These are phyloP conservation scores for Zalophus californianus DNA, from an alignment of 2,797 vertebrate species.

Conservation along the genomic window DNA sequence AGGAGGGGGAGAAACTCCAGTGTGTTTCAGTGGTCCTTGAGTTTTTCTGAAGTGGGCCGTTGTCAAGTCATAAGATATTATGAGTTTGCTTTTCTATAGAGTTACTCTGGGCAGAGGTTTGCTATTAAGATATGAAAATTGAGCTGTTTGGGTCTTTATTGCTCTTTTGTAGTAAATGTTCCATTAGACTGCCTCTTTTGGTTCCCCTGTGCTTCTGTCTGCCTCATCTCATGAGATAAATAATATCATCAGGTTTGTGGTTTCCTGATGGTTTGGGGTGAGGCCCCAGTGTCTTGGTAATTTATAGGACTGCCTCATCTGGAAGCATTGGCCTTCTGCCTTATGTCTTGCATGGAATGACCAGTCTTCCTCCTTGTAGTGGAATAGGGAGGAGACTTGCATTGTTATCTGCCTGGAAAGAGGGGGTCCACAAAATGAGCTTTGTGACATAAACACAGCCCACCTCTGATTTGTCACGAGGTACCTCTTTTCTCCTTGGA, in stretches of 20 bases:
- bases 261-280: constrained; percentile 23
- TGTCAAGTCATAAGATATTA: background rate
- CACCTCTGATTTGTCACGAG: background rate
- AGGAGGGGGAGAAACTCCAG: background rate
- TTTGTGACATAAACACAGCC: background rate
- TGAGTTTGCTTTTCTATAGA: background rate
- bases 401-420: background rate
- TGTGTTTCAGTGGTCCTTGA: background rate
- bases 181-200: background rate
- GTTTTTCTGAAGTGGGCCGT: constrained; percentile 10
- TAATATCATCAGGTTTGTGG: background rate
- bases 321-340: background rate
- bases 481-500: background rate
- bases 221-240: constrained; percentile 8
- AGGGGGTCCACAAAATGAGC: background rate
- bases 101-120: constrained; percentile 41
- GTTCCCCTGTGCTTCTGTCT: background rate
- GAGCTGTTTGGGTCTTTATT: constrained; percentile 18
- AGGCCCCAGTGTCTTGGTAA: constrained; percentile 21
- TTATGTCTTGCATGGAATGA: background rate
- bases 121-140: constrained; percentile 7
- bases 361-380: background rate
- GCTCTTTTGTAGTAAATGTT: background rate
- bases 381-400: background rate
- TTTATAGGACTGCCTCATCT: constrained; percentile 64